A percentile compares a stretch with the other conserved stretches of the same genome.
These are phyloP conservation scores for Acromyrmex charruanus DNA, from an alignment of 1,140 invertebrate species.

Conservation along the genomic window DNA sequence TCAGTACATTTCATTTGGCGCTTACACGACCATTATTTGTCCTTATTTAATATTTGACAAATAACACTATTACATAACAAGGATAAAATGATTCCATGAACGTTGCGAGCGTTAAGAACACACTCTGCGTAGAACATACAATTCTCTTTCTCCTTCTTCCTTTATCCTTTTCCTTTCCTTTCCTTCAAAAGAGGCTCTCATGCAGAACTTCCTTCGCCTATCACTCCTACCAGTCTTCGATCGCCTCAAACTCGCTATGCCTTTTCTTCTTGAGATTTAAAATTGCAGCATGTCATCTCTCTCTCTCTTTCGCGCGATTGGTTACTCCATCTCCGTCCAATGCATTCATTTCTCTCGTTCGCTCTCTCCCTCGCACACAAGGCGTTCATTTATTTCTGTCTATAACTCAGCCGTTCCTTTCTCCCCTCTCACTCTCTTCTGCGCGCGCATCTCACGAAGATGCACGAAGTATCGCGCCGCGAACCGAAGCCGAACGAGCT, in stretches of 20 bases:
- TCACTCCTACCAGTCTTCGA: not conserved
- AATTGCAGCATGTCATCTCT: slow-evolving; percentile 1
- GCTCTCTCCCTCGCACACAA: not conserved
- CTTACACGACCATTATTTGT: too few relatives aligned
- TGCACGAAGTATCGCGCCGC: slow-evolving; percentile 26
- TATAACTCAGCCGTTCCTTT: not conserved
- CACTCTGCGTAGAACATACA: not conserved
- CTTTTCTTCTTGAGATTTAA: not conserved
- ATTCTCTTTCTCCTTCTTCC: not conserved
- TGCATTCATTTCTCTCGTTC: not conserved
- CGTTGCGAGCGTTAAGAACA: too few relatives aligned
- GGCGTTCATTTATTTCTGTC: not conserved
- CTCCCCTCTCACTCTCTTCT: not conserved
- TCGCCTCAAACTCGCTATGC: slow-evolving; percentile 11
- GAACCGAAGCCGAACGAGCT: slow-evolving; percentile 9
- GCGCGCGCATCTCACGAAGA: slow-evolving; percentile 32
- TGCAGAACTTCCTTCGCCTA: slow-evolving; percentile 25
- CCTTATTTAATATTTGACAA: too few relatives aligned
- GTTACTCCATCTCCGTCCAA: not conserved
- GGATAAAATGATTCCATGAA: too few relatives aligned
- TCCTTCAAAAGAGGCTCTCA: slow-evolving; percentile 34
- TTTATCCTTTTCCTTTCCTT: slow-evolving; percentile 9
- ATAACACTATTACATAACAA: too few relatives aligned
- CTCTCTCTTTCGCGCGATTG: not conserved
- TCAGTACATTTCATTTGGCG: too few relatives aligned